phyloP scores from a whole-genome alignment of 1,140 invertebrate genomes.

The Drosophila melanogaster region Release_6_plus_ISO1_MT NT_033779.5:17496501-17497000 shows the following conservation, averaged over 20 bases:
- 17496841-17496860: conserved; percentile 25
- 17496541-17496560: too few species aligned
- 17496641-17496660: conserved; percentile 19
- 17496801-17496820: background rate
- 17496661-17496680: conserved; percentile 26
- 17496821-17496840: background rate
- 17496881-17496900: conserved; percentile 72
- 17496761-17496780: conserved; percentile 57
- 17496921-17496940: conserved; percentile 59
- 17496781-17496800: conserved; percentile 56
- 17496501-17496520: too few species aligned
- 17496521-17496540: too few species aligned
- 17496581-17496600: background rate
- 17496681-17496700: conserved; percentile 28
- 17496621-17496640: background rate
- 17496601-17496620: conserved; percentile 7
- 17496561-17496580: background rate
- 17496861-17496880: conserved; percentile 54
- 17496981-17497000: conserved; percentile 12
- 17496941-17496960: conserved; percentile 17
- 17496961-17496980: conserved; percentile 42
- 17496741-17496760: conserved; percentile 80
- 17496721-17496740: conserved; percentile 74
- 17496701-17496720: conserved; percentile 29
- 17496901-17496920: conserved; percentile 27